phyloP scores from a whole-genome alignment of 1,140 invertebrate species.

The Kradibia gibbosae region DNA sequence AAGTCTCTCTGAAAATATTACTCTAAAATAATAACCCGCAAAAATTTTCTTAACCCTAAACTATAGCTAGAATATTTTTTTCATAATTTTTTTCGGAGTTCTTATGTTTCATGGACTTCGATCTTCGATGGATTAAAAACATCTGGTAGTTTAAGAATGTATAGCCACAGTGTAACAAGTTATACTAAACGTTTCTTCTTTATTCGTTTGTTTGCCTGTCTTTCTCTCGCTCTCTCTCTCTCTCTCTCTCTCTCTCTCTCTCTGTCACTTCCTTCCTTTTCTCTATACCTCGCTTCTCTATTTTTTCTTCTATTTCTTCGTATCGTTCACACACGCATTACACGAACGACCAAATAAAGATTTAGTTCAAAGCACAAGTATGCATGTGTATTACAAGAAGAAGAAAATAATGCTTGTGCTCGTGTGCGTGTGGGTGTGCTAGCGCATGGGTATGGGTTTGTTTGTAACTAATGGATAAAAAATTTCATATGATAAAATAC shows the following conservation, averaged over 20 bases:
- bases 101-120: not conserved
- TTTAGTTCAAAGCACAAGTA: too few relatives aligned
- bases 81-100: not conserved
- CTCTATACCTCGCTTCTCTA: not conserved
- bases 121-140: not conserved
- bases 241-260: not conserved
- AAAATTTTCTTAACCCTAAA: too few relatives aligned
- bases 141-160: not conserved
- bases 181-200: not conserved
- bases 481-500: conserved; percentile 63
- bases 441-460: not conserved
- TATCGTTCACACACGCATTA: not conserved
- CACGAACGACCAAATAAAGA: too few relatives aligned
- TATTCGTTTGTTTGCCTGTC: too few relatives aligned
- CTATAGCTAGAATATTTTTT: not conserved
- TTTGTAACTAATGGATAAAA: conserved; percentile 16
- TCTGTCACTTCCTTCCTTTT: not conserved
- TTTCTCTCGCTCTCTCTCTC: not conserved
- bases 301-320: not conserved
- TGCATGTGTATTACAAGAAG: too few relatives aligned
- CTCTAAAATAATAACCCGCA: too few relatives aligned
- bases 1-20: too few relatives aligned
- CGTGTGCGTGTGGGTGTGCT: too few relatives aligned
- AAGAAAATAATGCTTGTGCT: too few relatives aligned
- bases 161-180: not conserved